These are phyloP conservation scores for Anoncus sp. DNA, from an alignment of 2,888 invertebrate genomes.

Conservation along the genomic window DNA sequence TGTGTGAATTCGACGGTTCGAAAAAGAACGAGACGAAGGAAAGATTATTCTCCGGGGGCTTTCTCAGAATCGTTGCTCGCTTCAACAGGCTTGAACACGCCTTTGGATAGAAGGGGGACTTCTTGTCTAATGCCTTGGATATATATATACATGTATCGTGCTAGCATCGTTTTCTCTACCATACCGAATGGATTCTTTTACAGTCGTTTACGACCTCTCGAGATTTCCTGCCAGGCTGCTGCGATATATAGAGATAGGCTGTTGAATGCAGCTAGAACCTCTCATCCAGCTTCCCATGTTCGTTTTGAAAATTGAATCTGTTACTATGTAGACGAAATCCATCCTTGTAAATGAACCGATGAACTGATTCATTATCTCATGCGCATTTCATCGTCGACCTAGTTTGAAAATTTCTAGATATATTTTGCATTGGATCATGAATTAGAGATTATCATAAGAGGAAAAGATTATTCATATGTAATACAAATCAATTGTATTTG, in stretches of 20 bases:
- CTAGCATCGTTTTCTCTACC: constrained; percentile 31
- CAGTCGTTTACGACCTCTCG: constrained; percentile 35
- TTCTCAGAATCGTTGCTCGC: constrained; percentile 44
- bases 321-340: background rate
- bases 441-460: too few relatives aligned
- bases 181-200: constrained; percentile 33
- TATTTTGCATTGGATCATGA: too few relatives aligned
- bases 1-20: constrained; percentile 32
- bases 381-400: background rate
- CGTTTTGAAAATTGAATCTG: background rate
- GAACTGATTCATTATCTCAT: background rate
- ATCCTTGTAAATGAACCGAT: background rate
- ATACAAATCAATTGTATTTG: background rate
- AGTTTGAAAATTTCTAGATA: background rate
- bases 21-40: constrained; percentile 25
- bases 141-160: constrained; percentile 5
- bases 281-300: constrained; percentile 16
- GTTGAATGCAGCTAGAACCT: constrained; percentile 16
- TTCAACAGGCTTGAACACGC: constrained; percentile 42
- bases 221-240: constrained; percentile 14
- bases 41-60: constrained; percentile 52
- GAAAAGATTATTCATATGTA: background rate
- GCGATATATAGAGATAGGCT: constrained; percentile 11
- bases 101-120: constrained; percentile 16
- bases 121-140: constrained; percentile 32